These are phyloP conservation scores for Spheniscus mendiculus DNA, from an alignment of 2,113 vertebrate genomes.

Conservation along the genomic window DNA sequence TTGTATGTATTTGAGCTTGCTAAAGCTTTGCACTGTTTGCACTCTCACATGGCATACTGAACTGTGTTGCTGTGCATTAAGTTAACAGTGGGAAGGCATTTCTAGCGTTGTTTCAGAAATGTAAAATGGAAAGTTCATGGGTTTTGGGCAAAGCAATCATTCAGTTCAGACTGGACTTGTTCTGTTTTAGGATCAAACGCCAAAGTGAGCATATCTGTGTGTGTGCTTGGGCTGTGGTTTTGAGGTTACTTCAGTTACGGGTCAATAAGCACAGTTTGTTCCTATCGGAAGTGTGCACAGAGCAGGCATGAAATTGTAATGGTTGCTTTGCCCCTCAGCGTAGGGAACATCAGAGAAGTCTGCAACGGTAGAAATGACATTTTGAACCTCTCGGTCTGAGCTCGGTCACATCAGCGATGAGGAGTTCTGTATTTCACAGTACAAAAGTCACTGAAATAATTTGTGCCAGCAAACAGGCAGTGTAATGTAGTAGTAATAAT, in stretches of 20 bases:
- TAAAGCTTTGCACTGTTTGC: not conserved
- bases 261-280: not conserved
- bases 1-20: not conserved
- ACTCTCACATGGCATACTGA: not conserved
- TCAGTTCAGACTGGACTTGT: not conserved
- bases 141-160: not conserved
- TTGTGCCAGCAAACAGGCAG: not conserved
- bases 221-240: not conserved
- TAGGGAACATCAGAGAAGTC: not conserved
- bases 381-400: not conserved
- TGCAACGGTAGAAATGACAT: not conserved
- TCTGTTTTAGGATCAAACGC: not conserved
- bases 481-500: not conserved
- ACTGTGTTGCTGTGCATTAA: not conserved
- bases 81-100: not conserved
- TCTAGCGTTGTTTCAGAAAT: not conserved
- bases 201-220: not conserved
- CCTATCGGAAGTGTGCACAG: not conserved
- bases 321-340: not conserved
- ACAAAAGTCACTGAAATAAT: not conserved
- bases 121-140: not conserved
- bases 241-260: not conserved
- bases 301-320: not conserved
- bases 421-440: not conserved
- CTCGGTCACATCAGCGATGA: not conserved